phyloP scores from a whole-genome alignment of 2,888 invertebrate species.

The Lymantria dispar region DNA sequence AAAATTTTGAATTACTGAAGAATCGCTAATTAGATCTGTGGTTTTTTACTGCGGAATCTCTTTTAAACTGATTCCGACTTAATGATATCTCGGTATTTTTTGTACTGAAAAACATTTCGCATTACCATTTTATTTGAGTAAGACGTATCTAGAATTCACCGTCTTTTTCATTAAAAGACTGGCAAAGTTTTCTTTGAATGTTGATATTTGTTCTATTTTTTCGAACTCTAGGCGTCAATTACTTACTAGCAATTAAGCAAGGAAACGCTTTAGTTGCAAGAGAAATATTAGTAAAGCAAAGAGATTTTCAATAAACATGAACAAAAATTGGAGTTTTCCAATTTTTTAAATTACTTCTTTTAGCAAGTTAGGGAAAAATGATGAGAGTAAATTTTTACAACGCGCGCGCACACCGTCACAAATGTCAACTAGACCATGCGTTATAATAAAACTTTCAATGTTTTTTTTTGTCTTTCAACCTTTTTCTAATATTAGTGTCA shows the following conservation, averaged over 20 bases:
- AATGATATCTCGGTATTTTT: constrained; percentile 23
- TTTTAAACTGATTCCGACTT: constrained; percentile 30
- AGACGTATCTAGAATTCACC: constrained; percentile 4
- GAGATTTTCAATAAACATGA: too few relatives aligned
- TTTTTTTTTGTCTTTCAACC: too few relatives aligned
- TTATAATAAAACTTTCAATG: too few relatives aligned
- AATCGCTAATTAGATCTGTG: constrained; percentile 50
- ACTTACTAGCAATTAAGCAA: background rate
- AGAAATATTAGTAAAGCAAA: too few relatives aligned
- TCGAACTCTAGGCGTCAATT: constrained; percentile 7
- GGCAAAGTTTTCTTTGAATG: constrained; percentile 6
- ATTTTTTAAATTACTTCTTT: too few relatives aligned
- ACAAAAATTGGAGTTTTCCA: too few relatives aligned
- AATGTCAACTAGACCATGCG: too few relatives aligned
- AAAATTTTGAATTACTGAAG: constrained; percentile 49
- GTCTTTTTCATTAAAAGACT: constrained; percentile 2
- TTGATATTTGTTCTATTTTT: background rate
- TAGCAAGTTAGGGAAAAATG: too few relatives aligned
- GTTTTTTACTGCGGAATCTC: constrained; percentile 20
- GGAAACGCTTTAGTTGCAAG: too few relatives aligned
- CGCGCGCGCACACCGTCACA: too few relatives aligned
- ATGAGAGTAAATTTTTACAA: too few relatives aligned
- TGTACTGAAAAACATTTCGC: constrained; percentile 20
- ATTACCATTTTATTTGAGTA: constrained; percentile 4
- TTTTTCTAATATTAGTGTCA: too few relatives aligned